A percentile compares a stretch with the other conserved stretches of the same genome.
Evolutionary conservation across 64 coral and sea anemone genomes (phyloP).

Genomic region (Stylophora pistillata): DNA sequence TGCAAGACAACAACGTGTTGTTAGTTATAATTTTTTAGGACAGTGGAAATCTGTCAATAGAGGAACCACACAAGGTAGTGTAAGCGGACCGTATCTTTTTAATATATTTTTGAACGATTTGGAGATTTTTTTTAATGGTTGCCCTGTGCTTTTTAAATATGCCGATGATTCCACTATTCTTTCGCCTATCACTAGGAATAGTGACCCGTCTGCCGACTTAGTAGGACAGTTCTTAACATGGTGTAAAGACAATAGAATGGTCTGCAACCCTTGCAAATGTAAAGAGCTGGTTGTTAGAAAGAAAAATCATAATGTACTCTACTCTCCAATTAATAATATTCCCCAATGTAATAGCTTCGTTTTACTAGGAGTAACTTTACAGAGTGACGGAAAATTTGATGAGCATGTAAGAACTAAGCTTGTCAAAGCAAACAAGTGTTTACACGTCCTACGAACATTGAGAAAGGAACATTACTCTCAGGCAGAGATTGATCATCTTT

Average conservation of each 20-base stretch:
- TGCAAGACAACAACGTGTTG: constrained; percentile 54
- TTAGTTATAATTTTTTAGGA: constrained; percentile 16
- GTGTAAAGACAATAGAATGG: constrained; percentile 73
- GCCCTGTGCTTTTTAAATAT: no score
- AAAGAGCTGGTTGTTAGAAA: no score
- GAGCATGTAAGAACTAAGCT: no score
- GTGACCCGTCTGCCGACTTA: constrained; percentile 47
- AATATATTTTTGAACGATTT: constrained; percentile 75
- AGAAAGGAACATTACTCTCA: no score
- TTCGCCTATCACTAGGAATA: constrained; percentile 61
- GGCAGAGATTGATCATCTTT: no score
- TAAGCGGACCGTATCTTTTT: constrained; percentile 71
- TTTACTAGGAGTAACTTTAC: constrained; percentile 66
- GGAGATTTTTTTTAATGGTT: no score
- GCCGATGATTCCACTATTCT: no score
- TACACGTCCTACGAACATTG: no score
- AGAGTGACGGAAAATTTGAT: constrained; percentile 69
- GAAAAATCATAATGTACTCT: no score
- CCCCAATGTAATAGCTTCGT: constrained; percentile 58
- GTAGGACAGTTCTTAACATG: constrained; percentile 64
- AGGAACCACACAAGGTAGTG: constrained; percentile 63
- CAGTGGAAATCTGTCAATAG: constrained; percentile 56
- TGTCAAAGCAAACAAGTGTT: no score
- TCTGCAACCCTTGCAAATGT: no score
- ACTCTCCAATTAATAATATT: constrained; percentile 57